Evolutionary conservation across 2,888 invertebrate species (phyloP).

Genomic region (Meiosimyza platycephala): DNA sequence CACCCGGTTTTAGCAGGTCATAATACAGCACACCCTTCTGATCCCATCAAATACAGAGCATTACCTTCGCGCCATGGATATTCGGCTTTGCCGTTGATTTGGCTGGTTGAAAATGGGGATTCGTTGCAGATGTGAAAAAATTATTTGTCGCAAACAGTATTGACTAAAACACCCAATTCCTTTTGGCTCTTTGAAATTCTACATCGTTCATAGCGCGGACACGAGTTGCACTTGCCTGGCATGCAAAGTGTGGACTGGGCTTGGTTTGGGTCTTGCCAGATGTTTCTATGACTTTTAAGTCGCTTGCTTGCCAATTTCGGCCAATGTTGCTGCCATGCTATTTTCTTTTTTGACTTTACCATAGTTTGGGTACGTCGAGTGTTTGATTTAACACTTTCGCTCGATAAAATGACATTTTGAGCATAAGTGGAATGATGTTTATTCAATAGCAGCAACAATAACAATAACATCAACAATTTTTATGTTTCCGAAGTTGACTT

Average conservation of each 20-base stretch:
- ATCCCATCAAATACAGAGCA: too few relatives aligned
- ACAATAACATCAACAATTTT: too few relatives aligned
- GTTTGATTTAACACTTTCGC: conserved; percentile 5
- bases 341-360: too few relatives aligned
- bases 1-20: too few relatives aligned
- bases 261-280: background rate
- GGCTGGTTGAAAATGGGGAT: too few relatives aligned
- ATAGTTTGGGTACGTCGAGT: background rate
- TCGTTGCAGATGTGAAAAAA: too few relatives aligned
- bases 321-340: background rate
- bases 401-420: background rate
- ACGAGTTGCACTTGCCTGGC: background rate
- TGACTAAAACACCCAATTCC: too few relatives aligned
- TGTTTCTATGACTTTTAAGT: background rate
- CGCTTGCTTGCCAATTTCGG: background rate
- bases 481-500: background rate
- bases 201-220: background rate
- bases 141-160: too few relatives aligned
- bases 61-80: too few relatives aligned
- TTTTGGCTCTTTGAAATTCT: background rate
- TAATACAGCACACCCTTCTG: too few relatives aligned
- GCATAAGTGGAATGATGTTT: background rate
- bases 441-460: too few relatives aligned
- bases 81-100: too few relatives aligned
- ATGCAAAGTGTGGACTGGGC: background rate